phyloP scores from a whole-genome alignment of 2,797 vertebrate species.

The Buceros bicornis region DNA sequence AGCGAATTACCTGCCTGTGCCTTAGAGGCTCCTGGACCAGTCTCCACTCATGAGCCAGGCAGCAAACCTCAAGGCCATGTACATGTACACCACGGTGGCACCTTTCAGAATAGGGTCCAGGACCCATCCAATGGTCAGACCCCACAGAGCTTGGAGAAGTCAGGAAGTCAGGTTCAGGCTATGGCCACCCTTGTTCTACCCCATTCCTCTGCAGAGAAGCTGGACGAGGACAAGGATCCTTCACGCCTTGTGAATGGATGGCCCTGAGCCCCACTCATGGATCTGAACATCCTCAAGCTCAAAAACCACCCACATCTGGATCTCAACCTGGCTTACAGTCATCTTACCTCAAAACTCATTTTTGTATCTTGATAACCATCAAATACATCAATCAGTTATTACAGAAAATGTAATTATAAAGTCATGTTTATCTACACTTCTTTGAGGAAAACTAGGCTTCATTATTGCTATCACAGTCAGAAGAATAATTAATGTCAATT shows the following conservation, averaged over 20 bases:
- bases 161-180: rapidly evolving
- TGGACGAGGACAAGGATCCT: rapidly evolving
- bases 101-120: neutral
- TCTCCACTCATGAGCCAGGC: neutral
- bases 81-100: rapidly evolving
- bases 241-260: neutral
- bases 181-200: rapidly evolving
- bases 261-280: neutral
- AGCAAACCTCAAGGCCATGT: neutral
- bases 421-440: neutral
- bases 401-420: neutral
- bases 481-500: constrained; percentile 4
- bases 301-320: neutral
- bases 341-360: neutral
- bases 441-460: neutral
- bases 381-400: neutral
- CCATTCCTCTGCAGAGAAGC: neutral
- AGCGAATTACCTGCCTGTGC: neutral
- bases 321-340: neutral
- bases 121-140: neutral
- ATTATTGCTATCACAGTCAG: neutral
- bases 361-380: neutral
- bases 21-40: neutral
- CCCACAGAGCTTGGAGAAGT: neutral
- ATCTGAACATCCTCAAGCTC: rapidly evolving